phyloP scores from a whole-genome alignment of 2,113 vertebrate genomes.

The Ceratotherium simum region DNA sequence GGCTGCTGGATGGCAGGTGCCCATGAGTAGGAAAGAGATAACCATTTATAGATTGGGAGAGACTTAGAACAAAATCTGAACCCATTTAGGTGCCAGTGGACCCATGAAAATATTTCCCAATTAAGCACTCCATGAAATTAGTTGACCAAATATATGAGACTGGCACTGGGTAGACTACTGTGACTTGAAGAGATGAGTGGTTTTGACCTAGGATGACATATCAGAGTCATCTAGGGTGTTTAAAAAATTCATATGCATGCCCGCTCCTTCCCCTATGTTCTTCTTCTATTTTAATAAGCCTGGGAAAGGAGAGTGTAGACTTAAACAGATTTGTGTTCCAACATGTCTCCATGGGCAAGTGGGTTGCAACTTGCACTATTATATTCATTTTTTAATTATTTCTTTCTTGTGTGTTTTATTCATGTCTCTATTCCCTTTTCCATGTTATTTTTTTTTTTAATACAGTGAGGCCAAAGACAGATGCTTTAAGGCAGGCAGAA shows the following conservation, averaged over 20 bases:
- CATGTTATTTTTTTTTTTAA: neutral
- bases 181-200: neutral
- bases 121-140: neutral
- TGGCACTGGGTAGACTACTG: neutral
- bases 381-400: neutral
- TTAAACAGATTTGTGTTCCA: neutral
- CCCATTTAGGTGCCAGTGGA: neutral
- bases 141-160: neutral
- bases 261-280: neutral
- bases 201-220: neutral
- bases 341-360: neutral
- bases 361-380: neutral
- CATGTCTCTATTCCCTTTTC: neutral
- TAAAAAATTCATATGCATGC: neutral
- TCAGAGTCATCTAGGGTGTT: neutral
- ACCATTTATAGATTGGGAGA: conserved; percentile 42
- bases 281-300: neutral
- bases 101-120: neutral
- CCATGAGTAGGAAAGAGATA: conserved; percentile 71
- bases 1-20: conserved; percentile 83
- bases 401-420: neutral
- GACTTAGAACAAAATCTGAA: neutral
- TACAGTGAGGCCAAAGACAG: conserved; percentile 24
- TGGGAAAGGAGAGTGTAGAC: neutral
- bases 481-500: conserved; percentile 17